Conservation (phyloP, 1,140 invertebrate species). For the Drosophila tani region DNA sequence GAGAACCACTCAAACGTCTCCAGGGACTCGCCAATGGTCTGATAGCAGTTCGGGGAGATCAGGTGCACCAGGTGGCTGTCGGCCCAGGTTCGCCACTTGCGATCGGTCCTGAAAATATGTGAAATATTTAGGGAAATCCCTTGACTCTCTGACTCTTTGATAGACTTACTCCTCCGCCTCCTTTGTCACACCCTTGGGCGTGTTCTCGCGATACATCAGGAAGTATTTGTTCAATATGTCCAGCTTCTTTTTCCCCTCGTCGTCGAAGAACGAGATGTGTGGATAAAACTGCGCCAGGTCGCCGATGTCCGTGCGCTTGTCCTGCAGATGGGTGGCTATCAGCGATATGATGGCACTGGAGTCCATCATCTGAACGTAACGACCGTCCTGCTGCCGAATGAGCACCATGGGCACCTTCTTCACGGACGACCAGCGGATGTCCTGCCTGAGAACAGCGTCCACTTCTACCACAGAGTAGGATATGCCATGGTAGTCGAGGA, state of each 20-base stretch:
- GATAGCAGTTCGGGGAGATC: conserved; percentile 98
- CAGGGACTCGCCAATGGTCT: conserved; percentile 92
- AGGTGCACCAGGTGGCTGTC: conserved; percentile 96
- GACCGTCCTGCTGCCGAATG: conserved; percentile 89
- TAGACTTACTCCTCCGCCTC: conserved; percentile 88
- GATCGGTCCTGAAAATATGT: conserved; percentile 90
- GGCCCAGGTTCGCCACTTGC: conserved; percentile 97
- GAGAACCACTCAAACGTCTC: conserved; percentile 97
- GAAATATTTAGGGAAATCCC: background rate
- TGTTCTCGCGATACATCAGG: conserved; percentile 91
- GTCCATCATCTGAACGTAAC: conserved; percentile 95
- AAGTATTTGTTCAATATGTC: conserved; percentile 98
- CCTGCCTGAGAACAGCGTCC: conserved; percentile 90
- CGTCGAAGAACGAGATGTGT: conserved; percentile 88
- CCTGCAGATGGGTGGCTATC: conserved; percentile 91
- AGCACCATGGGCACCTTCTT: conserved; percentile 98
- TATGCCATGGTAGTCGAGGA: conserved; percentile 97
- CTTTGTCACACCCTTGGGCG: conserved; percentile 86
- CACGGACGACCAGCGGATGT: conserved; percentile 97
- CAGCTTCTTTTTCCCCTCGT: conserved; percentile 88
- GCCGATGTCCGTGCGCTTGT: conserved; percentile 87
- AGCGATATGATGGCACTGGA: conserved; percentile 97
- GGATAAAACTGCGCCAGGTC: conserved; percentile 95
- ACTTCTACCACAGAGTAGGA: conserved; percentile 99
- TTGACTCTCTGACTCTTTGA: background rate